Evolutionary conservation across 2,797 vertebrate genomes (phyloP), one percentile per base, ranked within the genome.

Genomic region (Amblyraja radiata): DNA sequence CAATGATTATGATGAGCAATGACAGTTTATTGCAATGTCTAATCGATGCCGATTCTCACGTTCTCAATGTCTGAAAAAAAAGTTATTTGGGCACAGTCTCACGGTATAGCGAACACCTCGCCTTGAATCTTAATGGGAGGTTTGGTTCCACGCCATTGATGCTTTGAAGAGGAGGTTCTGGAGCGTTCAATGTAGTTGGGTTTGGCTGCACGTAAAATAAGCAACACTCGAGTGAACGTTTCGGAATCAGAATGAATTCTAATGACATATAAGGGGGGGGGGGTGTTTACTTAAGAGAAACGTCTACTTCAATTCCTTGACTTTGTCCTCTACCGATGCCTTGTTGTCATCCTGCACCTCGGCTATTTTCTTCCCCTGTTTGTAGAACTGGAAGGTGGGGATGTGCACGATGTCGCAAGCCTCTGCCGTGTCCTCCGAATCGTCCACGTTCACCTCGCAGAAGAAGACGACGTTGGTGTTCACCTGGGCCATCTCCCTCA

Each of bases 351-450:
- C 90, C 65, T 39, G 71, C 18, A 91, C 36, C 68, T 91, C 90
- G n/a, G 90, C 90, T 32, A 91, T 21, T 36, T 74, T 91, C 90
- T 74, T 54, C 9, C 90, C 90, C 90, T 32, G 5, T 1, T 91
- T 91, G 90, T 74, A 91, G 65, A 91, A 74, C 68, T 73, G 90
- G 90, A 91, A 91, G 90, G 90, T 91, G 8, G 90, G 90, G 21
- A 91, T 25, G 90, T 91, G 90, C 65, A 73, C 32, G 90, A 91
- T 74, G 65, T 91, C 90, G 90, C 90, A 91, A 36, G 90, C 90
- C 21, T 91, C 90, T 8, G 90, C 90, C 68, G 90, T 91, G 68
- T 91, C 90, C 68, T 91, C 90, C 68, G 90, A 91, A 11, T 91
- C 90, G 90, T 91, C 90, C 36, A 91, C 90, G 68, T 91, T 91